phyloP scores from a whole-genome alignment of 2,888 invertebrate genomes.

The Lasioglossum lativentre region DNA sequence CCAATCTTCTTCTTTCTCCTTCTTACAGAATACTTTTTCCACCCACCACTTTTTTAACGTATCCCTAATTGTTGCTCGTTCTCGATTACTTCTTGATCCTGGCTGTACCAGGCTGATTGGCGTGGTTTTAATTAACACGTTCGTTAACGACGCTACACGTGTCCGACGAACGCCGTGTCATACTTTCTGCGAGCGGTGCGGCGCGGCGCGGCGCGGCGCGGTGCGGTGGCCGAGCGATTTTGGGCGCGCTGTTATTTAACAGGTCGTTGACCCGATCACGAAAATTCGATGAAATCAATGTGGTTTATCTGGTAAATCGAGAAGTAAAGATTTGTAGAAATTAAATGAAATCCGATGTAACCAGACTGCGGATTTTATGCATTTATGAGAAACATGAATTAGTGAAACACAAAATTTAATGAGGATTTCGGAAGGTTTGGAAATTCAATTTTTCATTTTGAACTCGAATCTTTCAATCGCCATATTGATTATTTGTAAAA shows the following conservation, averaged over 20 bases:
- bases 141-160: background rate
- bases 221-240: background rate
- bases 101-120: conserved; percentile 1
- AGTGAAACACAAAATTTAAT: too few relatives aligned
- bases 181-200: background rate
- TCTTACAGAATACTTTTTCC: background rate
- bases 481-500: too few relatives aligned
- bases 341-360: background rate
- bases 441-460: too few relatives aligned
- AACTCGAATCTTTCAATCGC: too few relatives aligned
- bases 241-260: background rate
- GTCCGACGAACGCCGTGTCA: background rate
- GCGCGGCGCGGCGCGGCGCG: too few relatives aligned
- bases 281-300: background rate
- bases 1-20: background rate
- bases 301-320: background rate
- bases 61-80: conserved; percentile 31
- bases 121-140: conserved; percentile 28
- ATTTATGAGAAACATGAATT: too few relatives aligned
- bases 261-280: background rate
- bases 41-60: too few relatives aligned
- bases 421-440: too few relatives aligned
- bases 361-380: too few relatives aligned
- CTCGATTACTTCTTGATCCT: conserved; percentile 16
- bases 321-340: background rate